Evolutionary conservation across 2,797 vertebrate genomes (phyloP).

Genomic region (Acrocephalus scirpaceus): DNA sequence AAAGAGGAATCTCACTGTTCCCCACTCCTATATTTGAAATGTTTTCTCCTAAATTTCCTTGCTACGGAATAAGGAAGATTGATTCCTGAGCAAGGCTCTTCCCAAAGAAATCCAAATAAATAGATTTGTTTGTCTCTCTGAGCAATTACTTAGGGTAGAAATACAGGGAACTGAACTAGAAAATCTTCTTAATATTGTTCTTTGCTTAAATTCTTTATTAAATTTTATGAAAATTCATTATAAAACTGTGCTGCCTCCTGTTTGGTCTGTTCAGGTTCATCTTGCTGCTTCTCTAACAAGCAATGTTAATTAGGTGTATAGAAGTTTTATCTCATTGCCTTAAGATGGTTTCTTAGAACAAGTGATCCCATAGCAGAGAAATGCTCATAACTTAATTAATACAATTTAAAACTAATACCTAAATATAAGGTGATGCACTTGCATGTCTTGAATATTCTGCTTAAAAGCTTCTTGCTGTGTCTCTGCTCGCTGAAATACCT

Average conservation of each 20-base stretch:
- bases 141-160: neutral
- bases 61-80: neutral
- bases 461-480: neutral
- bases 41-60: neutral
- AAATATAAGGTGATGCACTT: neutral
- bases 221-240: neutral
- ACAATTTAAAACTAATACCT: neutral
- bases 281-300: neutral
- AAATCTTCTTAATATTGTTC: neutral
- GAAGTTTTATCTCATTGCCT: neutral
- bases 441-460: neutral
- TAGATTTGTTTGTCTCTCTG: neutral
- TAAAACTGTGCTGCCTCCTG: neutral
- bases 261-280: neutral
- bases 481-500: neutral
- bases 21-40: neutral
- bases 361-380: neutral
- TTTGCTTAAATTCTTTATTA: neutral
- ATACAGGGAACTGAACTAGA: neutral
- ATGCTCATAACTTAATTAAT: rapidly evolving
- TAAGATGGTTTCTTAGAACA: neutral
- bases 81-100: neutral
- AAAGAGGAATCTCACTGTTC: neutral
- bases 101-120: neutral
- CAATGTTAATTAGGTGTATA: neutral